These are phyloP conservation scores for Rotaria magnacalcarata DNA, from an alignment of 2,888 invertebrate species.

Conservation along the genomic window DNA sequence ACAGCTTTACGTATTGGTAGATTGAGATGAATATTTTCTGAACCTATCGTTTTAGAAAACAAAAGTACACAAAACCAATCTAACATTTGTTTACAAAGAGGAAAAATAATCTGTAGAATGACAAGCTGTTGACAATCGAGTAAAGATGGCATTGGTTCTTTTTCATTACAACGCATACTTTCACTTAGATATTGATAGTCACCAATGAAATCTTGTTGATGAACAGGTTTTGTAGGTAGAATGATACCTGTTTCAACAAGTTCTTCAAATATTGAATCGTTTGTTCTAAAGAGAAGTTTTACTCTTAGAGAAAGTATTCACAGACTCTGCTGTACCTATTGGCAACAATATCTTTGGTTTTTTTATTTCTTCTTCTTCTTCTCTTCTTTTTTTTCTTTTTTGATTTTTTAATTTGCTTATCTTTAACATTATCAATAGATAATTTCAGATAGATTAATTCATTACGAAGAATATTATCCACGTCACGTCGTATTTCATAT, in stretches of 20 bases:
- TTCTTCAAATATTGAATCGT: slow-evolving; percentile 32
- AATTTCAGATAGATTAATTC: slow-evolving; percentile 27
- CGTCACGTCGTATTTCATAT: not conserved
- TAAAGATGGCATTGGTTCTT: slow-evolving; percentile 36
- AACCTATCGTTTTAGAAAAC: not conserved
- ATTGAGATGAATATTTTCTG: slow-evolving; percentile 3
- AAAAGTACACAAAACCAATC: not conserved
- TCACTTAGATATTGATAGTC: slow-evolving; percentile 15
- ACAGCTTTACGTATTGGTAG: not conserved
- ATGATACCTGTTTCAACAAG: not conserved
- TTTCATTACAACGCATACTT: slow-evolving; percentile 9
- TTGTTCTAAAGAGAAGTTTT: not conserved
- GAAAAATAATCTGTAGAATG: not conserved
- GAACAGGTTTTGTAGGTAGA: not conserved
- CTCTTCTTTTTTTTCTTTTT: slow-evolving; percentile 21
- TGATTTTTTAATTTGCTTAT: not conserved
- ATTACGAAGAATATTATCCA: slow-evolving; percentile 30
- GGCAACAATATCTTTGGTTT: not conserved
- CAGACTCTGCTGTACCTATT: not conserved
- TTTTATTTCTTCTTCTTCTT: not conserved
- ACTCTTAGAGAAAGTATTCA: too few species aligned
- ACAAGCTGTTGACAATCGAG: slow-evolving; percentile 22
- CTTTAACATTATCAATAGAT: not conserved
- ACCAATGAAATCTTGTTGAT: not conserved
- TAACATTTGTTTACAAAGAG: not conserved